A percentile compares a stretch with the other conserved stretches of the same genome.
phyloP scores from a whole-genome alignment of 2,797 vertebrate species.

The Sebastes cheni region DNA sequence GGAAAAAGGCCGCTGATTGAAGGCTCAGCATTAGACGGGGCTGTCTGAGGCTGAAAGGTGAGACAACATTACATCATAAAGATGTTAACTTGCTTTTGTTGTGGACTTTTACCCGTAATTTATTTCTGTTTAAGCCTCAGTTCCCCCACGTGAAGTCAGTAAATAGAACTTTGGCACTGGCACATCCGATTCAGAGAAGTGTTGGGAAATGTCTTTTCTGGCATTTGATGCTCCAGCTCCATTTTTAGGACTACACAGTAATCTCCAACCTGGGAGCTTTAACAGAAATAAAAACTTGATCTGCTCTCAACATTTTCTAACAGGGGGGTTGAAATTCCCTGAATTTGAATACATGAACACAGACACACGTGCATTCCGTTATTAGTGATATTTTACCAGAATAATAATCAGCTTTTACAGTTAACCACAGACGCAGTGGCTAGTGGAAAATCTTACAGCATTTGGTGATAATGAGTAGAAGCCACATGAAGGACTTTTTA shows the following conservation, averaged over 20 bases:
- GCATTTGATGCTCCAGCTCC: constrained; percentile 26
- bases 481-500: constrained; percentile 2
- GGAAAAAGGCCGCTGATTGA: background rate
- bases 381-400: constrained; percentile 1
- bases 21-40: background rate
- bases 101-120: constrained; percentile 1
- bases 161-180: constrained; percentile 20
- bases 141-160: constrained; percentile 14
- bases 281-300: constrained; percentile 38
- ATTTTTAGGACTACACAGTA: constrained; percentile 39
- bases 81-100: background rate
- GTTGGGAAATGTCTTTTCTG: constrained; percentile 59
- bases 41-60: background rate
- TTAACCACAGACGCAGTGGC: background rate
- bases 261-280: constrained; percentile 53
- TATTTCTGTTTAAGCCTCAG: constrained; percentile 10
- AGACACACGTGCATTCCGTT: background rate
- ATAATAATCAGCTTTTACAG: constrained; percentile 10
- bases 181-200: constrained; percentile 45
- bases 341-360: constrained; percentile 19
- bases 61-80: background rate
- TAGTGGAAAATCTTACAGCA: constrained; percentile 16
- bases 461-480: constrained; percentile 14
- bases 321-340: constrained; percentile 3
- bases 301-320: constrained; percentile 13